Evolutionary conservation across 2,113 vertebrate species (phyloP).

Genomic region (Tyto alba): DNA sequence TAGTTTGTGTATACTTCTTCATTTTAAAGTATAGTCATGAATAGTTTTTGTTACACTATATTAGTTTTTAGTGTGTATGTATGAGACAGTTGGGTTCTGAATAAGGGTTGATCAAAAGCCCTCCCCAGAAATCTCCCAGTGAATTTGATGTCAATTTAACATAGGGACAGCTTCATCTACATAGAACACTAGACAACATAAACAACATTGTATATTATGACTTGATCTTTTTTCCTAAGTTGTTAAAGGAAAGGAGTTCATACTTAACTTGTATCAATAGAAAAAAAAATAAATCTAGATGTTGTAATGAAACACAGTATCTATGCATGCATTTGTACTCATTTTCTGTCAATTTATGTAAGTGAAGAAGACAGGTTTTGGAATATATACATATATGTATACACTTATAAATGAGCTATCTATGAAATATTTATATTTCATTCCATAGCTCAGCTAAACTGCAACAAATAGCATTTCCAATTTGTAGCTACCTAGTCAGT

Average conservation of each 20-base stretch:
- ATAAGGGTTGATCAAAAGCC: rapidly evolving
- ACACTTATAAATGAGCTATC: neutral
- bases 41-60: neutral
- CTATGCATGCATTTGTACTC: neutral
- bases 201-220: neutral
- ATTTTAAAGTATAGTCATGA: neutral
- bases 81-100: neutral
- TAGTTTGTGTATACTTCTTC: neutral
- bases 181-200: neutral
- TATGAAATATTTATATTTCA: too few species aligned
- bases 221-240: neutral
- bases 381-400: neutral
- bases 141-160: neutral
- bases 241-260: neutral
- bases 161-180: neutral
- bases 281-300: neutral
- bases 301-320: neutral
- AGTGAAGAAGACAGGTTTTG: neutral
- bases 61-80: neutral
- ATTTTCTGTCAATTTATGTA: neutral
- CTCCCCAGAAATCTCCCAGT: neutral
- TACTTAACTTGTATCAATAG: neutral
- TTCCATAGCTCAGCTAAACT: neutral
- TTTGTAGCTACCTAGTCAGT: neutral
- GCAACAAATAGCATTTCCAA: neutral